A percentile compares a stretch with the other conserved stretches of the same genome.
Conservation (phyloP, 1,140 invertebrate genomes). For the Sitophilus oryzae region DNA sequence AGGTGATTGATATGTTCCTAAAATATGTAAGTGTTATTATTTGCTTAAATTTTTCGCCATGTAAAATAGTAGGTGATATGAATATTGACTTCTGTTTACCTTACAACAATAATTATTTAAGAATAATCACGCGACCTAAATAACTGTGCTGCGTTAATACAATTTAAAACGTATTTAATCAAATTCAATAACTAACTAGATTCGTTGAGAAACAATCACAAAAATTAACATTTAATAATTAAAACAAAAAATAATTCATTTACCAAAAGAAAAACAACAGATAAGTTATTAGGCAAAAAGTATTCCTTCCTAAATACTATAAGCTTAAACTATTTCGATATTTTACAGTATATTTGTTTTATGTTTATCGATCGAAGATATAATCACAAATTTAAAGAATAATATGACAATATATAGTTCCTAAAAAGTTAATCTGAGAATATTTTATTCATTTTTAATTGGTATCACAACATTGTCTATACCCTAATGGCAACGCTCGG, state of each 20-base stretch:
- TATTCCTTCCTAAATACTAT: no score
- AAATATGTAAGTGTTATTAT: conserved; percentile 24
- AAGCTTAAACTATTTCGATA: no score
- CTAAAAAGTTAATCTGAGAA: no score
- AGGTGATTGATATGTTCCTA: conserved; percentile 24
- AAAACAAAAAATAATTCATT: conserved; percentile 3
- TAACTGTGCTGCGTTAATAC: not conserved
- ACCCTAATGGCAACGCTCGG: no score
- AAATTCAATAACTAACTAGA: not conserved
- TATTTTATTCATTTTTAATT: no score
- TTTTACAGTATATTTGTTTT: no score
- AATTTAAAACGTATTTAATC: not conserved
- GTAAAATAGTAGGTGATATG: conserved; percentile 16
- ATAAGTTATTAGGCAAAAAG: no score
- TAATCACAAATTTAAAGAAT: no score
- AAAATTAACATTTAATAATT: not conserved
- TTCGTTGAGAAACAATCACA: conserved; percentile 19
- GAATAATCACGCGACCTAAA: not conserved
- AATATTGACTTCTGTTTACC: conserved; percentile 24
- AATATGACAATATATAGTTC: no score
- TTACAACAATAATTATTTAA: conserved; percentile 1
- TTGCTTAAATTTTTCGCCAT: conserved; percentile 19
- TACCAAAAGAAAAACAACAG: no score
- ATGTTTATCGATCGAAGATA: no score
- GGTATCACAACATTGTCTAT: no score